A percentile compares a stretch with the other conserved stretches of the same genome.
Evolutionary conservation across 2,797 vertebrate species (phyloP).

Genomic region (Mionectes olivaceus): DNA sequence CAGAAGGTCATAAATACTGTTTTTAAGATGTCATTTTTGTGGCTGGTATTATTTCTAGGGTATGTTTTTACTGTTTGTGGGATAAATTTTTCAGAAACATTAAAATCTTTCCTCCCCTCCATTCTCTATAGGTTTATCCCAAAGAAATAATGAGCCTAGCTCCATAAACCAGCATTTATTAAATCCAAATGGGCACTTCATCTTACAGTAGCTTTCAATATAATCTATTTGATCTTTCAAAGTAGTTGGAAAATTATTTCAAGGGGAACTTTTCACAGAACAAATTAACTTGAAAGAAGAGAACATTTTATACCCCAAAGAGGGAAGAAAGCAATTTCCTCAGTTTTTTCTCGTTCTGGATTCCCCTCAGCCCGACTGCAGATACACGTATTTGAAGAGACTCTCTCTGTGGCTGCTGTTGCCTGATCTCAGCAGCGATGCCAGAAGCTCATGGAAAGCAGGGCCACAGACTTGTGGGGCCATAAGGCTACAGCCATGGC

Average conservation of each 20-base stretch:
- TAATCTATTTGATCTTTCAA: constrained; percentile 55
- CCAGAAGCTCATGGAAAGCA: neutral
- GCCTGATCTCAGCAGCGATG: neutral
- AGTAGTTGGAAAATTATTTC: constrained; percentile 41
- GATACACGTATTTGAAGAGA: neutral
- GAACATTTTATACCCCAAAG: constrained; percentile 38
- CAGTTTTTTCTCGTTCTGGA: constrained; percentile 8
- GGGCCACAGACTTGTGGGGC: neutral
- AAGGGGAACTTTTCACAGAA: constrained; percentile 23
- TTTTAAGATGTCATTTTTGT: constrained; percentile 26
- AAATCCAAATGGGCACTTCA: constrained; percentile 53
- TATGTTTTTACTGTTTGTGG: constrained; percentile 37
- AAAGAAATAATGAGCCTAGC: constrained; percentile 28
- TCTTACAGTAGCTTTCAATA: constrained; percentile 54
- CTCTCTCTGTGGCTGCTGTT: neutral
- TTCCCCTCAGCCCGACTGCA: neutral
- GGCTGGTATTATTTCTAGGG: constrained; percentile 16
- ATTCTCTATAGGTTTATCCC: constrained; percentile 50
- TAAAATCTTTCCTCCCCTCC: constrained; percentile 35
- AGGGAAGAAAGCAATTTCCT: constrained; percentile 54
- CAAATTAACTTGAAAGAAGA: constrained; percentile 66
- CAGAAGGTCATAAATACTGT: constrained; percentile 13
- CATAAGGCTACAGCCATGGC: neutral
- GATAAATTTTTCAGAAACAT: constrained; percentile 36
- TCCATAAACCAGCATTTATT: constrained; percentile 54